Percentiles rank a stretch among this genome's conserved stretches.
phyloP scores from a whole-genome alignment of 2,888 invertebrate genomes.

The Linhomoeus sp. region DNA sequence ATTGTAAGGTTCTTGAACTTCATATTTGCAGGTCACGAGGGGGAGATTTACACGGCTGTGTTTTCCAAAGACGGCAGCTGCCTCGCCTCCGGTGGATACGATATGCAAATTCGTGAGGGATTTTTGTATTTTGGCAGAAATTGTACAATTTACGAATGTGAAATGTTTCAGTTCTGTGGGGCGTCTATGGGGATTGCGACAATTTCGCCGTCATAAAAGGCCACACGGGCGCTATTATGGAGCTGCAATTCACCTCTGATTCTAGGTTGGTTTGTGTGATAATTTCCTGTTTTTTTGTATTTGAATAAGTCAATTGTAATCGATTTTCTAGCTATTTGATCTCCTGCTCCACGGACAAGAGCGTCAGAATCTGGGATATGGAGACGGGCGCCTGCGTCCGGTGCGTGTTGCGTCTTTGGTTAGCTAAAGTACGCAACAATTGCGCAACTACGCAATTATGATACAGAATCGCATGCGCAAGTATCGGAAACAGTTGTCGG shows the following conservation, averaged over 20 bases:
- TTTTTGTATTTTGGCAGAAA: neutral
- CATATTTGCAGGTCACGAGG: constrained; percentile 61
- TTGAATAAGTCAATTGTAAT: no score
- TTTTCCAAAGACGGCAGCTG: constrained; percentile 92
- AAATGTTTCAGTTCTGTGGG: constrained; percentile 50
- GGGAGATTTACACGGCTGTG: constrained; percentile 74
- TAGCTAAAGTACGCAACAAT: no score
- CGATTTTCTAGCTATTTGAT: constrained; percentile 47
- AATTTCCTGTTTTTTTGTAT: no score
- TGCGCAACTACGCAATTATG: no score
- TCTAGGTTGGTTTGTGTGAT: constrained; percentile 6
- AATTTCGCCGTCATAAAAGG: constrained; percentile 80
- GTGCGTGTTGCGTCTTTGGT: no score
- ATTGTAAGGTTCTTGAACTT: no score
- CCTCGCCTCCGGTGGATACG: constrained; percentile 80
- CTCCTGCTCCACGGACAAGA: constrained; percentile 81
- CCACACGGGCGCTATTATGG: constrained; percentile 84
- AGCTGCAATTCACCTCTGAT: constrained; percentile 41
- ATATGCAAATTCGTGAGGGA: constrained; percentile 71
- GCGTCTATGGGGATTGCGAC: constrained; percentile 90
- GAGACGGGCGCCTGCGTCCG: constrained; percentile 66
- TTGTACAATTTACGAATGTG: neutral
- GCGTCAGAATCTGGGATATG: constrained; percentile 84
- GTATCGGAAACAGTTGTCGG: no score
- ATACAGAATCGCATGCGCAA: no score